Evolutionary conservation across 2,888 invertebrate species (phyloP).

Genomic region (Unio delphinus): DNA sequence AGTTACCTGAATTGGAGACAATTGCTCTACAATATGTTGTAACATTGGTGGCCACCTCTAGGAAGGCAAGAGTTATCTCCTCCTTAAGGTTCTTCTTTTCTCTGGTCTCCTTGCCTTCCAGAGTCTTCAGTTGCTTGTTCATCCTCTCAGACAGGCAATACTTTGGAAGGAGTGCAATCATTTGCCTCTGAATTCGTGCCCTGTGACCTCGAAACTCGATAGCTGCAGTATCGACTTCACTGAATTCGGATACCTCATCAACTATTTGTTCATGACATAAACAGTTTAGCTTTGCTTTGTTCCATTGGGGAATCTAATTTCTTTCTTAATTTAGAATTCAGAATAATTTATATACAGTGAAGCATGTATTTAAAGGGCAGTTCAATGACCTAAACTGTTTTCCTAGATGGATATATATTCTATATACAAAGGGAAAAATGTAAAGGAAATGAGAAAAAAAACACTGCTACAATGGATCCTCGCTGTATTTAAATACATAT

Average conservation of each 20-base stretch:
- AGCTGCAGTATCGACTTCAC: constrained; percentile 52
- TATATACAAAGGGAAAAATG: no score
- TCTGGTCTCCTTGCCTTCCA: constrained; percentile 30
- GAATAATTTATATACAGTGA: no score
- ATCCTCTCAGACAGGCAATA: constrained; percentile 73
- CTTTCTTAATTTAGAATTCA: no score
- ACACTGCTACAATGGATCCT: no score
- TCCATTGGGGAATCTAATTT: no score
- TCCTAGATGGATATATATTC: no score
- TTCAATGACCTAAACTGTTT: no score
- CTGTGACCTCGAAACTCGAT: constrained; percentile 66
- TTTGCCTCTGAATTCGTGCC: constrained; percentile 81
- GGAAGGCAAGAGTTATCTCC: constrained; percentile 54
- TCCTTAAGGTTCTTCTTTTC: constrained; percentile 45
- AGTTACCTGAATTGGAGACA: constrained; percentile 52
- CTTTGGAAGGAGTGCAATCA: constrained; percentile 82
- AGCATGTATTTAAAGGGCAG: no score
- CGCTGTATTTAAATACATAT: no score
- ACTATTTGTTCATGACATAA: constrained; percentile 8
- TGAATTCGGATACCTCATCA: constrained; percentile 19
- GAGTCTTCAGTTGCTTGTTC: constrained; percentile 54
- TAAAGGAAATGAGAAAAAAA: no score
- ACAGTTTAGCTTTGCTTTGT: no score
- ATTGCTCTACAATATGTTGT: constrained; percentile 65
- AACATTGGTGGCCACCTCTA: constrained; percentile 66